A percentile compares a stretch with the other conserved stretches of the same genome.
These are phyloP conservation scores for Sebastes matsubarae DNA, from an alignment of 2,797 vertebrate genomes.

Conservation along the genomic window DNA sequence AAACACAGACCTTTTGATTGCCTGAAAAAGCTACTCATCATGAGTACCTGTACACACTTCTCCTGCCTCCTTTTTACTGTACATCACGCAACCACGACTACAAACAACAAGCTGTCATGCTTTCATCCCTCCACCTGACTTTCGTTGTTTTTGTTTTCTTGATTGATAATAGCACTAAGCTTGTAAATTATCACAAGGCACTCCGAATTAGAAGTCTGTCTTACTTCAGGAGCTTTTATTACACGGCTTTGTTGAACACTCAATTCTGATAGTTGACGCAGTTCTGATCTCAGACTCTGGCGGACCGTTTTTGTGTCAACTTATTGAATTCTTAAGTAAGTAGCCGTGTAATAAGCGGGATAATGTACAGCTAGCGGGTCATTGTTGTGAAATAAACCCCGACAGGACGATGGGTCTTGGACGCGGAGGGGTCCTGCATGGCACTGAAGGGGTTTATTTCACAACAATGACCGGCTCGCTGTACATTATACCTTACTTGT, in stretches of 20 bases:
- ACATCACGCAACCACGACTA: slow-evolving; percentile 60
- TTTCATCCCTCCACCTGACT: slow-evolving; percentile 60
- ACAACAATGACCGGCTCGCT: too few relatives aligned
- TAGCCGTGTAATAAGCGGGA: too few relatives aligned
- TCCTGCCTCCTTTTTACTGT: slow-evolving; percentile 66
- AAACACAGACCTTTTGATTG: slow-evolving; percentile 80
- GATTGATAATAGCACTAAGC: slow-evolving; percentile 43
- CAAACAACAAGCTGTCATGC: slow-evolving; percentile 66
- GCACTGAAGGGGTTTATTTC: too few relatives aligned
- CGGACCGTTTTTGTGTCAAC: too few relatives aligned
- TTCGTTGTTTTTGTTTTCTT: slow-evolving; percentile 30
- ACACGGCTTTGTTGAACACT: not conserved
- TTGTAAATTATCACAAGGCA: slow-evolving; percentile 33
- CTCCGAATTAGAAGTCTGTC: not conserved
- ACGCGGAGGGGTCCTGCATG: too few relatives aligned
- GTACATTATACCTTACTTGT: not conserved
- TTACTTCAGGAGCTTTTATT: slow-evolving; percentile 8
- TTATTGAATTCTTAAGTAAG: too few relatives aligned
- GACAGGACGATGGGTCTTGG: too few relatives aligned
- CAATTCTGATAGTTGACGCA: too few relatives aligned
- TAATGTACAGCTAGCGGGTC: too few relatives aligned
- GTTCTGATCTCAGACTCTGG: too few relatives aligned
- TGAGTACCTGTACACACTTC: slow-evolving; percentile 63
- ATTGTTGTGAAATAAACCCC: too few relatives aligned
- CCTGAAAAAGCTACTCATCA: slow-evolving; percentile 66